Conservation (phyloP, 2,888 invertebrate genomes). For the Tetropium fuscum region DNA sequence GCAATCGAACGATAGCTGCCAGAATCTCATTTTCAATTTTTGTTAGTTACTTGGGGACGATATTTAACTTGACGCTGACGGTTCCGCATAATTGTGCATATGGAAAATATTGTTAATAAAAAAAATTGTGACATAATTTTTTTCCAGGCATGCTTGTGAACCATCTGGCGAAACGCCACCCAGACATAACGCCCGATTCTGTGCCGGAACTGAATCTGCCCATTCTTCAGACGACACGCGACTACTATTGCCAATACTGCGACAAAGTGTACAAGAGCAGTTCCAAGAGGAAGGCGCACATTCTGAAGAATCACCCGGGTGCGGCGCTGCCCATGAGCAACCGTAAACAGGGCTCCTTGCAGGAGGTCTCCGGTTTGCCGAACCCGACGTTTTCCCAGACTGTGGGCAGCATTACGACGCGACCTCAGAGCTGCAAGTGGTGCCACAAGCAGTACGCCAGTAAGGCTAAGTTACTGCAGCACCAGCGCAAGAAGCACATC, state of each 20-base stretch:
- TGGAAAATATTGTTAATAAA: not conserved
- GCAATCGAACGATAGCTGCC: no score
- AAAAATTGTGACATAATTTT: not conserved
- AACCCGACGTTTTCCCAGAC: constrained; percentile 76
- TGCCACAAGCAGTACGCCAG: constrained; percentile 92
- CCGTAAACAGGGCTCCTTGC: constrained; percentile 49
- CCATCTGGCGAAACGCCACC: constrained; percentile 84
- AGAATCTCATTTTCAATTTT: not conserved
- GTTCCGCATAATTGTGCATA: no score
- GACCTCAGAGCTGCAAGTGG: constrained; percentile 79
- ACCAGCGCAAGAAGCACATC: constrained; percentile 75
- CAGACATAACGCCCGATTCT: constrained; percentile 73
- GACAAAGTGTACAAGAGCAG: constrained; percentile 86
- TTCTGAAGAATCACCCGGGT: constrained; percentile 86
- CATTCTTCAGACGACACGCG: constrained; percentile 79
- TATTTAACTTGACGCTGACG: no score
- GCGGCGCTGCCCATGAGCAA: constrained; percentile 73
- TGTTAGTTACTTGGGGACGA: no score
- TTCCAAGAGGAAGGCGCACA: constrained; percentile 86
- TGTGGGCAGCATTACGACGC: constrained; percentile 78
- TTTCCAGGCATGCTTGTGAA: constrained; percentile 77
- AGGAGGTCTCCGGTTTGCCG: constrained; percentile 65
- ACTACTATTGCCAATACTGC: constrained; percentile 88
- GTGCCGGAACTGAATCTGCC: constrained; percentile 83
- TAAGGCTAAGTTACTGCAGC: constrained; percentile 78